A percentile compares a stretch with the other conserved stretches of the same genome.
phyloP scores from a whole-genome alignment of 1,140 invertebrate species.

The Meloidogyne hapla region DNA sequence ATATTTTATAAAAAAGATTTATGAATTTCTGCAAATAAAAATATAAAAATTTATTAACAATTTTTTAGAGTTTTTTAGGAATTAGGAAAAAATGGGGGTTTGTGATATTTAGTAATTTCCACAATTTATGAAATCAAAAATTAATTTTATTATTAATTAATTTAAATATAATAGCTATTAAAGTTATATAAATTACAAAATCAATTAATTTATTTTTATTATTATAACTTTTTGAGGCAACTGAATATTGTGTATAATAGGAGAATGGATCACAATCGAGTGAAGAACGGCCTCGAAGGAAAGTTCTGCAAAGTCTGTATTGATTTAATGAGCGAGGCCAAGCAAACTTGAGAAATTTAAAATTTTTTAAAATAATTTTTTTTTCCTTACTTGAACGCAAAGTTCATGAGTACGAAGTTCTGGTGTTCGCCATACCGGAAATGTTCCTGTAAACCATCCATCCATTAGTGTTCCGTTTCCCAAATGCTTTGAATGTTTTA shows the following conservation, averaged over 20 bases:
- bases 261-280: conserved; percentile 28
- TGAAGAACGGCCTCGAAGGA: conserved; percentile 23
- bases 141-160: no score
- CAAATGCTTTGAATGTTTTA: conserved; percentile 32
- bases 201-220: background rate
- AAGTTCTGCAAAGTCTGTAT: conserved; percentile 25
- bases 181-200: background rate
- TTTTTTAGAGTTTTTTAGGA: no score
- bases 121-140: no score
- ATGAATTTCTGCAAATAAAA: no score
- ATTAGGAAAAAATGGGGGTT: no score
- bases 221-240: background rate
- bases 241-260: conserved; percentile 15
- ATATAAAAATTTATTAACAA: no score
- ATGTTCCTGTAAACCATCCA: conserved; percentile 29
- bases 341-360: conserved; percentile 13
- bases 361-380: background rate
- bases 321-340: conserved; percentile 23
- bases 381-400: conserved; percentile 19
- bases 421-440: conserved; percentile 28
- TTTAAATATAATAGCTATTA: background rate
- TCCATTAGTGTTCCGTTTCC: conserved; percentile 37
- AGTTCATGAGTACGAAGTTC: conserved; percentile 22
- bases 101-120: no score
- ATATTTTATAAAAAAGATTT: no score